Percentiles rank a stretch among this genome's conserved stretches.
These are phyloP conservation scores for Sylvilagus bachmani DNA, from an alignment of 2,113 vertebrate genomes.

Conservation along the genomic window DNA sequence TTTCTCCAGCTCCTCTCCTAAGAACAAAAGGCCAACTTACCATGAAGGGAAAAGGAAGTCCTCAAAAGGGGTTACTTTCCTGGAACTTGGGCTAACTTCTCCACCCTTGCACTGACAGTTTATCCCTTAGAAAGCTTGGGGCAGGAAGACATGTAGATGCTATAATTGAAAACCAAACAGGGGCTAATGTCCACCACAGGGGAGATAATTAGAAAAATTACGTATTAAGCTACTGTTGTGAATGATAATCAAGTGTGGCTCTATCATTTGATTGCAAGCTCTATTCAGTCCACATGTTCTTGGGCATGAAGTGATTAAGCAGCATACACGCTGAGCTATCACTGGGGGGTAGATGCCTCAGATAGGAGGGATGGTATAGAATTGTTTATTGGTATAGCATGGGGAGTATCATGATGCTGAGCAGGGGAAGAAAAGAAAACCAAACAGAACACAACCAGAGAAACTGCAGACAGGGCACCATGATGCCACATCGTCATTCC, in stretches of 20 bases:
- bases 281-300: constrained; percentile 66
- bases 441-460: background rate
- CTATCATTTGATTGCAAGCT: constrained; percentile 73
- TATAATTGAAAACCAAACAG: constrained; percentile 78
- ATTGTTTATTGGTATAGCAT: background rate
- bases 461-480: background rate
- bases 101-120: constrained; percentile 19
- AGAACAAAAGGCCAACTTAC: background rate
- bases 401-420: background rate
- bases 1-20: background rate
- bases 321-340: constrained; percentile 57
- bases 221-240: constrained; percentile 64
- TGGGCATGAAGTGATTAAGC: constrained; percentile 72
- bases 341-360: background rate
- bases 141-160: constrained; percentile 64
- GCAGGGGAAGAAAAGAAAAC: background rate
- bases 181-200: constrained; percentile 75
- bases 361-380: background rate
- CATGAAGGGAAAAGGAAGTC: background rate
- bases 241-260: constrained; percentile 76
- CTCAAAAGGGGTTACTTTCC: background rate
- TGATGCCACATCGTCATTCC: background rate
- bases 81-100: constrained; percentile 29
- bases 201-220: constrained; percentile 80
- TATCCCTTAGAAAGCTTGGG: constrained; percentile 63